phyloP scores from a whole-genome alignment of 2,888 invertebrate species.

The Matsumyia berberina region DNA sequence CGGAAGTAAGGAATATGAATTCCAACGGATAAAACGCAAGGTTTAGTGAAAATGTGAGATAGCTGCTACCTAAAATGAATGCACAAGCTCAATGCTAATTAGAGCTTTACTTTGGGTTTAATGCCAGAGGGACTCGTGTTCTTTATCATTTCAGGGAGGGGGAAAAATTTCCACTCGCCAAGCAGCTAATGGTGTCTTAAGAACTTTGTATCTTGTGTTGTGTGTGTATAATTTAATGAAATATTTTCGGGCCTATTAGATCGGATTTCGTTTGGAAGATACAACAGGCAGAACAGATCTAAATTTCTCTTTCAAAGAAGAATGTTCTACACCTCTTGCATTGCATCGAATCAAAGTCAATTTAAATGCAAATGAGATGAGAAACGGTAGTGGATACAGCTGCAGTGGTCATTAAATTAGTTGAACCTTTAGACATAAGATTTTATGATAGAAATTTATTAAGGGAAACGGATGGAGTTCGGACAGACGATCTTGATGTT shows the following conservation, averaged over 20 bases:
- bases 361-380: constrained; percentile 7
- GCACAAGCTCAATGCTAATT: constrained; percentile 51
- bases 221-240: not conserved
- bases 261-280: not conserved
- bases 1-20: too few relatives aligned
- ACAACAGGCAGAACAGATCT: too few relatives aligned
- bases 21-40: not conserved
- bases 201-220: not conserved
- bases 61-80: constrained; percentile 35
- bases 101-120: constrained; percentile 25
- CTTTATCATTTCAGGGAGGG: not conserved
- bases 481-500: not conserved
- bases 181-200: constrained; percentile 10
- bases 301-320: not conserved
- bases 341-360: not conserved
- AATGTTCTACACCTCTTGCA: constrained; percentile 3
- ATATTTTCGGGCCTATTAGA: constrained; percentile 8
- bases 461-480: not conserved
- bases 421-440: not conserved
- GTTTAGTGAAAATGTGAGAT: constrained; percentile 1
- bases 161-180: not conserved
- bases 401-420: constrained; percentile 4
- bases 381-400: constrained; percentile 3
- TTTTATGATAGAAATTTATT: not conserved
- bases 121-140: not conserved